A percentile compares a stretch with the other conserved stretches of the same genome.
These are phyloP conservation scores for Microtus richardsoni DNA, from an alignment of 2,113 vertebrate genomes.

Conservation along the genomic window DNA sequence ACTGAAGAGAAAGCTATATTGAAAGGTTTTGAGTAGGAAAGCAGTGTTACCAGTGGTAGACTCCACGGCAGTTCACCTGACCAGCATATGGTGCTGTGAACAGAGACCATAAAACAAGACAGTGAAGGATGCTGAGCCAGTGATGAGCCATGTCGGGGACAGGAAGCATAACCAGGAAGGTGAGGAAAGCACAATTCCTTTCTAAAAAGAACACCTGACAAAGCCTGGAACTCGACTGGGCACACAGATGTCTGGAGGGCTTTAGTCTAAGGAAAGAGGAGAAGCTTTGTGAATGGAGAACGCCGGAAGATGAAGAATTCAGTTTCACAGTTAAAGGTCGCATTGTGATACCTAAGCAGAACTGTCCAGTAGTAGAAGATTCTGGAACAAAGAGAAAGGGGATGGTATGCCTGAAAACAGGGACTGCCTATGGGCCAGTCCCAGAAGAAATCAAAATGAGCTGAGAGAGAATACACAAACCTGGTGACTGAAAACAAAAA, in stretches of 20 bases:
- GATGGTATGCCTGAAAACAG: background rate
- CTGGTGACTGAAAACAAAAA: background rate
- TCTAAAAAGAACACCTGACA: background rate
- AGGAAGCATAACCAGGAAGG: conserved; percentile 3
- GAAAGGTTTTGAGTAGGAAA: conserved; percentile 32
- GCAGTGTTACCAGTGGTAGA: background rate
- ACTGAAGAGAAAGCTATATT: conserved; percentile 6
- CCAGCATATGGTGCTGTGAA: background rate
- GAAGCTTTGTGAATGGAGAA: background rate
- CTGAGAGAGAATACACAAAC: background rate
- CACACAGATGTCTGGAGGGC: background rate
- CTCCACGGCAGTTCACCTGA: conserved; percentile 5
- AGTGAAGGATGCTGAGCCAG: background rate
- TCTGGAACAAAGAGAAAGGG: background rate
- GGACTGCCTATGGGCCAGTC: background rate
- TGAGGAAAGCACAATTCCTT: background rate
- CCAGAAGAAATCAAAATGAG: background rate
- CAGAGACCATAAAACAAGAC: background rate
- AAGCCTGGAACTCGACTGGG: too few relatives aligned
- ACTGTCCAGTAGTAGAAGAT: background rate
- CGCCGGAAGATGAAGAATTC: background rate
- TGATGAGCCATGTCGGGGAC: background rate
- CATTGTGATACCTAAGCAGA: background rate
- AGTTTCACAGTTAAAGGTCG: background rate
- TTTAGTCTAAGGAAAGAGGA: background rate